A percentile compares a stretch with the other conserved stretches of the same genome.
These are phyloP conservation scores for Solea senegalensis DNA, from an alignment of 2,113 vertebrate species.

Conservation along the genomic window DNA sequence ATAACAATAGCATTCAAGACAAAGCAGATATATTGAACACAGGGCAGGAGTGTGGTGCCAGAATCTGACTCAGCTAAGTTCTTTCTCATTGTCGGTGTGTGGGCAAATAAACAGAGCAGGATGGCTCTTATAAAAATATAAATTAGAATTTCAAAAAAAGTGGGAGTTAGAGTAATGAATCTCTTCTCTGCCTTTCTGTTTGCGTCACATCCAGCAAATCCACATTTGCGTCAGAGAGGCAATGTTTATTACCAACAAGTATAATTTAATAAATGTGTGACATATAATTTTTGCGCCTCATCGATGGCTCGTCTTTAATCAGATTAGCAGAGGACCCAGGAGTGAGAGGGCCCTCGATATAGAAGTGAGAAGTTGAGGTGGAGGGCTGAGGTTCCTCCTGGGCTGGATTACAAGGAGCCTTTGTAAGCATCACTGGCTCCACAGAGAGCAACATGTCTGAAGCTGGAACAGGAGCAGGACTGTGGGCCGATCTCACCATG, in stretches of 20 bases:
- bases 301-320: too few species aligned
- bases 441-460: slow-evolving; percentile 66
- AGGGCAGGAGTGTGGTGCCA: background rate
- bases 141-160: too few species aligned
- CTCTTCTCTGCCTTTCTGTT: too few species aligned
- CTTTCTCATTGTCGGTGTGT: background rate
- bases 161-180: too few species aligned
- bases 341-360: slow-evolving; percentile 69
- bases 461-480: slow-evolving; percentile 9
- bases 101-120: background rate
- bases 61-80: background rate
- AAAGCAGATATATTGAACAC: background rate
- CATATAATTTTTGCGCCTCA: too few species aligned
- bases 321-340: slow-evolving; percentile 38
- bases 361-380: slow-evolving; percentile 89
- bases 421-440: slow-evolving; percentile 70
- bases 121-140: slow-evolving; percentile 44
- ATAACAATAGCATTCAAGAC: too few species aligned
- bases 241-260: too few species aligned
- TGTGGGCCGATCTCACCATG: slow-evolving; percentile 33
- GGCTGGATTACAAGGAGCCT: slow-evolving; percentile 60
- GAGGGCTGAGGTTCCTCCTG: slow-evolving; percentile 93
- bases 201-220: too few species aligned
- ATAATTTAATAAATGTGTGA: too few species aligned
- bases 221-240: too few species aligned